Evolutionary conservation across 1,140 invertebrate species (phyloP), one percentile per base, ranked within the genome.

Genomic region (Oscheius sp.): DNA sequence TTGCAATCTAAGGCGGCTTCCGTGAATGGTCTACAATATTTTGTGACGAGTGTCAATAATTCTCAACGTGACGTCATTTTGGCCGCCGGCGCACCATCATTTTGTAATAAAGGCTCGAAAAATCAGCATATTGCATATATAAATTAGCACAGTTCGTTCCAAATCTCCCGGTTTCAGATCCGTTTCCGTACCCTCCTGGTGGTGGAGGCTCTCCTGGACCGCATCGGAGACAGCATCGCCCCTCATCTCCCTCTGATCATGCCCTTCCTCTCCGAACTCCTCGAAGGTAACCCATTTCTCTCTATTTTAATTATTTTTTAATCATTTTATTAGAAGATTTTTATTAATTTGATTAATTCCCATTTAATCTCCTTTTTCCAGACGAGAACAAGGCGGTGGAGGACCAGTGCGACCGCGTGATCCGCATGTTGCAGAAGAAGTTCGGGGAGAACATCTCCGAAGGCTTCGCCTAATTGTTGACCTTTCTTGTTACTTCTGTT

Each of bases 171-270:
- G 15, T 23, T 49, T 4, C 46, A 76, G 69, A 59, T 75, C 23
- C 75, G 75, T 28, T 74, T 77, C 32, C 70, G 75, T 42, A 23
- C 72, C 0, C 75, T 76, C 23, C 42, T 76, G 13, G 75, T 76
- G 26, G 28, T 76, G 18, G 75, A 76, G 15, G 28, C 42, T 32
- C 38, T 76, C 7, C 35, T 68, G 28, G 52, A 63, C 10, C 35
- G 63, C 26, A 74, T 76, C 46, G 75, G 75, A 45, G 75, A 76
- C 10, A 55, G 64, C 13, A 58, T 76, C 15, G 63, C 64, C 10
- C 75, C 75, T 15, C 71, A 68, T 52, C 70, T 76, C 18, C 74
- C 75, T 18, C 36, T 62, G 35, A 38, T 76, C 26, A 23, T 76
- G 62, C 75, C 75, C 15, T 76, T 68, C 65, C 42, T 76, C 0